Percentiles rank a stretch among this genome's conserved stretches.
These are phyloP conservation scores for Xenentodon cancila DNA, from an alignment of 2,797 vertebrate species.

Conservation along the genomic window DNA sequence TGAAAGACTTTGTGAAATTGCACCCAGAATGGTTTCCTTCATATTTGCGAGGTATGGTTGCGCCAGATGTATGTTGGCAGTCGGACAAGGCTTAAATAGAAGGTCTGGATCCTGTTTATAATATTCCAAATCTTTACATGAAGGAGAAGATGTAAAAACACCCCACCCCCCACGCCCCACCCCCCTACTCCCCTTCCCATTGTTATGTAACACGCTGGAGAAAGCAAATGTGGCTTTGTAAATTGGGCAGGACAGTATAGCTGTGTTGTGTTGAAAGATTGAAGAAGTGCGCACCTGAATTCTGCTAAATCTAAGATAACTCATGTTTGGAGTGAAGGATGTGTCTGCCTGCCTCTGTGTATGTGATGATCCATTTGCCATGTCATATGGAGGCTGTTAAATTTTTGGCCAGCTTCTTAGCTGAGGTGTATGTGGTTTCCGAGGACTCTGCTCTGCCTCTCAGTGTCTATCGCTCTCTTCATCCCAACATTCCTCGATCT, in stretches of 20 bases:
- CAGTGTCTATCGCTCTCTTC: slow-evolving; percentile 35
- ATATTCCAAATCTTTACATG: slow-evolving; percentile 57
- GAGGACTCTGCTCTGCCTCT: slow-evolving; percentile 53
- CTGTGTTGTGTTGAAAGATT: no score
- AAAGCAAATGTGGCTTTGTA: slow-evolving; percentile 27
- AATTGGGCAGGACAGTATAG: slow-evolving; percentile 19
- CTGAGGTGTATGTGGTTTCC: slow-evolving; percentile 61
- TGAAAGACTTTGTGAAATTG: slow-evolving; percentile 47
- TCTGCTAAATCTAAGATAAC: slow-evolving; percentile 47
- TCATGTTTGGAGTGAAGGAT: slow-evolving; percentile 32
- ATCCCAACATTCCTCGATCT: slow-evolving; percentile 29
- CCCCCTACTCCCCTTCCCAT: not conserved
- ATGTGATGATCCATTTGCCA: slow-evolving; percentile 55
- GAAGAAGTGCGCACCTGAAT: slow-evolving; percentile 9
- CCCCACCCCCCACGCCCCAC: no score
- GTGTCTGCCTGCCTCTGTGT: slow-evolving; percentile 33
- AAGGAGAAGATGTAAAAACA: slow-evolving; percentile 51
- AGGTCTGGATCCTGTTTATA: slow-evolving; percentile 64
- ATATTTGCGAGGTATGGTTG: slow-evolving; percentile 37
- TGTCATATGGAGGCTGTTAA: slow-evolving; percentile 78
- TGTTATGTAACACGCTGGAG: slow-evolving; percentile 56
- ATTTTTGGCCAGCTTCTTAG: slow-evolving; percentile 52
- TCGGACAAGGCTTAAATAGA: slow-evolving; percentile 41
- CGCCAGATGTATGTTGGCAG: slow-evolving; percentile 69
- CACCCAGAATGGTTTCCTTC: slow-evolving; percentile 44